These are phyloP conservation scores for Drosophila melanosoma DNA, from an alignment of 2,888 invertebrate genomes.

Conservation along the genomic window DNA sequence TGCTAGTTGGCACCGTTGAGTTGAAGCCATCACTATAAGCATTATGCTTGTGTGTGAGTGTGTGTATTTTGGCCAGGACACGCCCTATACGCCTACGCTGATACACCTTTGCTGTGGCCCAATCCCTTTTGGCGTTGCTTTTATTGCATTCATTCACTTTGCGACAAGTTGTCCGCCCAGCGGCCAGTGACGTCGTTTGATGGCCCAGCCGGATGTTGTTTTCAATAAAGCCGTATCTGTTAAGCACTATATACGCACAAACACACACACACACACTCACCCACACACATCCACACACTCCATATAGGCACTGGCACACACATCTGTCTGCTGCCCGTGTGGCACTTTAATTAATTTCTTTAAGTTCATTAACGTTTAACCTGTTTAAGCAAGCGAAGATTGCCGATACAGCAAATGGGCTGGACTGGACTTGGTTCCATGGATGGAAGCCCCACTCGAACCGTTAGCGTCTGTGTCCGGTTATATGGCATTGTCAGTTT, in stretches of 20 bases:
- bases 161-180: conserved; percentile 33
- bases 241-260: conserved; percentile 52
- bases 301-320: conserved; percentile 11
- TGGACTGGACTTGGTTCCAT: neutral
- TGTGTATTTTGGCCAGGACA: neutral
- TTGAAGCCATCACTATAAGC: neutral
- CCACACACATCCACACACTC: conserved; percentile 2
- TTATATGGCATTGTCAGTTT: conserved; percentile 53
- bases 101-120: conserved; percentile 22
- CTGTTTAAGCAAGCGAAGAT: conserved; percentile 64
- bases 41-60: neutral
- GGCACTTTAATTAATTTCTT: conserved; percentile 80
- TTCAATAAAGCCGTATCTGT: conserved; percentile 75
- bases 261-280: conserved; percentile 7
- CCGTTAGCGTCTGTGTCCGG: conserved; percentile 9
- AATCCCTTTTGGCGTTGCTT: conserved; percentile 58
- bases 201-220: conserved; percentile 75
- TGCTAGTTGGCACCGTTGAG: neutral
- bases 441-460: neutral
- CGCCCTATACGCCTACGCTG: conserved; percentile 19
- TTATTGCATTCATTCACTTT: conserved; percentile 78
- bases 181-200: conserved; percentile 58
- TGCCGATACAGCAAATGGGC: conserved; percentile 63
- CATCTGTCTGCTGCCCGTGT: conserved; percentile 12
- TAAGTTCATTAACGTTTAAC: conserved; percentile 80